A percentile compares a stretch with the other conserved stretches of the same genome.
Evolutionary conservation across 2,888 invertebrate species (phyloP).

Genomic region (Agrotis segetum): DNA sequence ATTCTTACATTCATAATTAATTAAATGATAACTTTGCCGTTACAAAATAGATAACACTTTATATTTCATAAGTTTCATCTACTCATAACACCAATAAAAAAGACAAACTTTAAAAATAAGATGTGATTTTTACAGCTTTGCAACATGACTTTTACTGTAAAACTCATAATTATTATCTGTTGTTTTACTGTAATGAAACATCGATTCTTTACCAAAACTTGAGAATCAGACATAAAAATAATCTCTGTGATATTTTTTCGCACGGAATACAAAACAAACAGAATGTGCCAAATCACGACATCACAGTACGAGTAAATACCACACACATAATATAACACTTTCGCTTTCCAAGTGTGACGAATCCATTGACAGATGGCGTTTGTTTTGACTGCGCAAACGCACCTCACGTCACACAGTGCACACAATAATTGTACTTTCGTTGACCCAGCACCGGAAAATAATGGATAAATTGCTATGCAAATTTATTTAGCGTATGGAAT

Average conservation of each 20-base stretch:
- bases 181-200: neutral
- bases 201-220: neutral
- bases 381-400: slow-evolving; percentile 45
- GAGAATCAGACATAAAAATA: neutral
- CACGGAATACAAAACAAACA: neutral
- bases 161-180: neutral
- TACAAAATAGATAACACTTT: slow-evolving; percentile 36
- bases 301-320: slow-evolving; percentile 36
- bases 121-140: neutral
- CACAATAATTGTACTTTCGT: slow-evolving; percentile 62
- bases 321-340: slow-evolving; percentile 52
- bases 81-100: slow-evolving; percentile 6
- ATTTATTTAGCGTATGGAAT: slow-evolving; percentile 20
- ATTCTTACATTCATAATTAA: slow-evolving; percentile 60
- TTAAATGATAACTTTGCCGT: slow-evolving; percentile 48
- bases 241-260: neutral
- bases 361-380: slow-evolving; percentile 59
- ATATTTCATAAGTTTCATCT: slow-evolving; percentile 33
- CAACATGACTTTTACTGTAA: neutral
- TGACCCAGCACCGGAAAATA: slow-evolving; percentile 56
- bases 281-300: slow-evolving; percentile 36
- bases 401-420: slow-evolving; percentile 10
- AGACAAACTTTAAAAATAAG: slow-evolving; percentile 5
- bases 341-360: slow-evolving; percentile 64
- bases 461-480: slow-evolving; percentile 40